Conservation (phyloP, 92 coral and sea anemone genomes). For the Diadumene lineata region DNA sequence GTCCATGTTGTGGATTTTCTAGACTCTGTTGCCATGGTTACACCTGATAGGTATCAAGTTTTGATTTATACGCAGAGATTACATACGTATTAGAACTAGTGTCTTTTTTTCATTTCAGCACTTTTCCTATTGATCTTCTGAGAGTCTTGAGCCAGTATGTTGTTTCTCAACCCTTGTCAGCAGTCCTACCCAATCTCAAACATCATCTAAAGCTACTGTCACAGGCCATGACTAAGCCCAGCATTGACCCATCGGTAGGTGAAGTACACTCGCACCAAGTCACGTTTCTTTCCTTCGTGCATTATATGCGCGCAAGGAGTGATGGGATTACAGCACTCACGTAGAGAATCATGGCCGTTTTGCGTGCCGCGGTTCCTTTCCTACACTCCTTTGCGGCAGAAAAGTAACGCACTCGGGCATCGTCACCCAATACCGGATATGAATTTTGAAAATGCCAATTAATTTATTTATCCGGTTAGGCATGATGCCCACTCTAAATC, state of each 20-base stretch:
- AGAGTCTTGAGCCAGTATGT: slow-evolving; percentile 86
- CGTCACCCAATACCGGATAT: no score
- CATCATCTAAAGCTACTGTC: slow-evolving; percentile 86
- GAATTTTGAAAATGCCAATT: no score
- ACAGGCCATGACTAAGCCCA: slow-evolving; percentile 82
- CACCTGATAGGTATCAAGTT: slow-evolving; percentile 77
- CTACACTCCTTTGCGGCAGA: no score
- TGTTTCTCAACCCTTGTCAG: slow-evolving; percentile 79
- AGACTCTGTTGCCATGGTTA: slow-evolving; percentile 64
- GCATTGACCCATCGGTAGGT: slow-evolving; percentile 85
- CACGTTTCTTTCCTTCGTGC: no score
- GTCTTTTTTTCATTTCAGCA: slow-evolving; percentile 44
- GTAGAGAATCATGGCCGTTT: no score
- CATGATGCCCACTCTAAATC: no score
- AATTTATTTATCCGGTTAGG: no score
- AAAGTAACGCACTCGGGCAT: no score
- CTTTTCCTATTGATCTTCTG: slow-evolving; percentile 78
- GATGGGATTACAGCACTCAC: no score
- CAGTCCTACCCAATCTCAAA: slow-evolving; percentile 67
- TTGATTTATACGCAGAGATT: neutral
- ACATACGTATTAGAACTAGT: no score
- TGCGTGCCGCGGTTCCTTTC: no score
- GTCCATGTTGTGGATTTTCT: slow-evolving; percentile 76
- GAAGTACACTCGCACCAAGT: neutral
- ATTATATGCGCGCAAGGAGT: no score